phyloP scores from a whole-genome alignment of 2,888 invertebrate species.

The Tenthredo notha region DNA sequence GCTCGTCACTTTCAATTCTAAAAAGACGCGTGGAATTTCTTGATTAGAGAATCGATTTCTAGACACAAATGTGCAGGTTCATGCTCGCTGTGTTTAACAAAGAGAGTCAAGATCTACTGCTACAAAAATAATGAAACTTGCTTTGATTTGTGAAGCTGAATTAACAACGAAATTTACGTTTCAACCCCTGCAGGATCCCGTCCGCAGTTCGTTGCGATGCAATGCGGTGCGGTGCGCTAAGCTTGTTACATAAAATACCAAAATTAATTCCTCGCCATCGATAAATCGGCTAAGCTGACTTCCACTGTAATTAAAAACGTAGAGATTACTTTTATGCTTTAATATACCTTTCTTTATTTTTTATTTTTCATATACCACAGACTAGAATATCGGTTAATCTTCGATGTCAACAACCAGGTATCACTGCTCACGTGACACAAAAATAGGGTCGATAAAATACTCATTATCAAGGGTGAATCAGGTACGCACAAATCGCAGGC shows the following conservation, averaged over 20 bases:
- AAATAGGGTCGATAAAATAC: not conserved
- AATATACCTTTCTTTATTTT: conserved; percentile 2
- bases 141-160: conserved; percentile 46
- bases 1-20: conserved; percentile 71
- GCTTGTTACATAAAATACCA: conserved; percentile 41
- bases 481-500: not conserved
- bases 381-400: not conserved
- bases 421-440: not conserved
- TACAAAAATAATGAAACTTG: conserved; percentile 8
- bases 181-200: not conserved
- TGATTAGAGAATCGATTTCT: conserved; percentile 48
- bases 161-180: conserved; percentile 22
- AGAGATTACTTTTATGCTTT: conserved; percentile 28
- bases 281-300: conserved; percentile 45
- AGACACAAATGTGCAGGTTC: conserved; percentile 4
- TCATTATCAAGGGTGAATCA: not conserved
- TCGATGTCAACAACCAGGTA: not conserved
- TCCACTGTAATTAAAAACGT: conserved; percentile 38
- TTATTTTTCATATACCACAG: not conserved
- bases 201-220: not conserved
- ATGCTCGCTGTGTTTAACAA: not conserved
- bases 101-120: conserved; percentile 23
- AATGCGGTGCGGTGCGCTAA: not conserved
- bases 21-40: conserved; percentile 46
- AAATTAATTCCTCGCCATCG: conserved; percentile 48